Evolutionary conservation across 2,113 vertebrate genomes (phyloP).

Genomic region (Pterophyllum scalare): DNA sequence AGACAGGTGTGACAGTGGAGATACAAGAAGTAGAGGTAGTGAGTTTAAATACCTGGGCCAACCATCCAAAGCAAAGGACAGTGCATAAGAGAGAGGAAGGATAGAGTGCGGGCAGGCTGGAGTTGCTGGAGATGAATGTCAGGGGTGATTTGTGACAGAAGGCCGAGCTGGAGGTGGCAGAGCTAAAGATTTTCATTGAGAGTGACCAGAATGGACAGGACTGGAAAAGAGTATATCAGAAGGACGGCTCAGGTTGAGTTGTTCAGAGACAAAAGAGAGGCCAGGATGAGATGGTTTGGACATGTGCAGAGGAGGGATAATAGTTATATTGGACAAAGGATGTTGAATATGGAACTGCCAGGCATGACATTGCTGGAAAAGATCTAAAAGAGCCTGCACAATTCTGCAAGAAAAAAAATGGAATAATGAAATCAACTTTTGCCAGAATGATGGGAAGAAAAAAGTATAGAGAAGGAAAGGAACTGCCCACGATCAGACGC

Average conservation of each 20-base stretch:
- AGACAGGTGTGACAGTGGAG: accelerated
- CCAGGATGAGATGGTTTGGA: not conserved
- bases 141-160: too few species aligned
- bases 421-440: not conserved
- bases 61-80: too few species aligned
- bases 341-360: not conserved
- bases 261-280: not conserved
- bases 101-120: too few species aligned
- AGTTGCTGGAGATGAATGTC: too few species aligned
- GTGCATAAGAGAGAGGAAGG: too few species aligned
- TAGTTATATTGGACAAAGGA: not conserved
- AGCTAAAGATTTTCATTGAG: not conserved
- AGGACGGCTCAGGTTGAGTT: not conserved
- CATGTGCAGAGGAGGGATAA: not conserved
- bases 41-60: not conserved
- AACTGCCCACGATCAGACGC: too few species aligned
- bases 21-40: not conserved
- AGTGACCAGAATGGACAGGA: not conserved
- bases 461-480: not conserved
- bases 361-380: not conserved
- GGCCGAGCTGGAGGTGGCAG: not conserved
- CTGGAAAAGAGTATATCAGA: not conserved
- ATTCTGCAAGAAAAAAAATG: not conserved
- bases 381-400: not conserved
- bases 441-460: not conserved